Base-by-base conservation (phyloP, 2,113 vertebrate genomes). In the Uropsilus gracilis region DNA sequence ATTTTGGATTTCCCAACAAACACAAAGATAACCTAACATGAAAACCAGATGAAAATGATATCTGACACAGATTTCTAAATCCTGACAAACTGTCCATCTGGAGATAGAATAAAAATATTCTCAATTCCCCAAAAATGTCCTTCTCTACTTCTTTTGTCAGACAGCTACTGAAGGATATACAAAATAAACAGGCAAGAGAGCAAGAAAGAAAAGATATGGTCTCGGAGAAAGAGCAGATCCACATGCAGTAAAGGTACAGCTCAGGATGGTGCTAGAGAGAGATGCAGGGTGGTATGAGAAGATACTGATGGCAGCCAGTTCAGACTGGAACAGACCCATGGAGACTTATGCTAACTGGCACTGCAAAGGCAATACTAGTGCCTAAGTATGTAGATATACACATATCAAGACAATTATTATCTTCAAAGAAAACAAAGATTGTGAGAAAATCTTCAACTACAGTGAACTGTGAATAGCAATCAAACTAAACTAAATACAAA, bases 41-140 rank as follows among this genome's bases (percentile, higher is more conserved):
- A n/a, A n/a, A n/a, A n/a, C 26, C 69, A 20, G 26, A 76, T 26
- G 75, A 78, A 55, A 88, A 78, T 34, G 57, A 55, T 72, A 64
- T 82, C 55, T 55, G 46, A 63, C 13, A 34, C 63, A 87, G 28
- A 87, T 24, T 90, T 76, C 24, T 50, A 63, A 61, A 28, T 28
- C 48, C 18, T 63, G 18, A 82, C 32, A 55, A 69, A 76, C 68
- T 76, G n/a, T 71, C 82, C 63, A 1, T 32, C 26, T 64, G 13
- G 48, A 61, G 20, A 46, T 4, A 86, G 42, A 75, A 46, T 4
- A 86, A 34, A 75, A 34, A 68, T 53, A 80, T 39, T 81, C 66
- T 90, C 57, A 34, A 46, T 48, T 39, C 39, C 76, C 46, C 42
- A 69, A 50, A 44, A 50, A 69, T 32, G 39, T 66, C 63, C 53